Conservation (phyloP, 2,888 invertebrate genomes). For the Sminthurides aquaticus region DNA sequence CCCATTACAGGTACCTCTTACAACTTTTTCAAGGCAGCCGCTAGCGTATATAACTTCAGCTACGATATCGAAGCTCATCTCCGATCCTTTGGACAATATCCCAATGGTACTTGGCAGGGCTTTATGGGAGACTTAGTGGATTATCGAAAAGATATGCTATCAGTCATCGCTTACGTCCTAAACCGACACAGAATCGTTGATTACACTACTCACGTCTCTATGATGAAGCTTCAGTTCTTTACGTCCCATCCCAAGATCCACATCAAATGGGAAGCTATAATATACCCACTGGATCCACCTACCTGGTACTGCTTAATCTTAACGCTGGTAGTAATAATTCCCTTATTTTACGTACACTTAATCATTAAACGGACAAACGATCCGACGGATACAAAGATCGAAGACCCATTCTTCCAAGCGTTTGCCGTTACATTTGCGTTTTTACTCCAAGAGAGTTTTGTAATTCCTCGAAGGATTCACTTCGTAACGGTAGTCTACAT, state of each 20-base stretch:
- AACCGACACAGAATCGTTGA: background rate
- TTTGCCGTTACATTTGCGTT: background rate
- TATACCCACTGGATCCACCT: background rate
- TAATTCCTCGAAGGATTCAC: background rate
- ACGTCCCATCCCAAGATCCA: background rate
- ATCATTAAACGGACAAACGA: no score
- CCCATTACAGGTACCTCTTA: background rate
- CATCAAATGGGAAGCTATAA: background rate
- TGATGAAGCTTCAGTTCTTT: background rate
- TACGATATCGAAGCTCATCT: background rate
- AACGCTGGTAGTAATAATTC: background rate
- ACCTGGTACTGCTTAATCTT: background rate
- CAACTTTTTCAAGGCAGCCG: background rate
- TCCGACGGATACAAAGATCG: background rate
- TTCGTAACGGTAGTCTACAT: background rate
- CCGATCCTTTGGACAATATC: background rate
- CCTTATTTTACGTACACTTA: background rate
- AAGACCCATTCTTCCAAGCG: background rate
- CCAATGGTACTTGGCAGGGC: background rate
- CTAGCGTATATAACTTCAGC: background rate
- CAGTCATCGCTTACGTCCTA: background rate
- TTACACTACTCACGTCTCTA: background rate
- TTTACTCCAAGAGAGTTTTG: background rate
- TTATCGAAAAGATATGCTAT: background rate
- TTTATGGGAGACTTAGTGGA: background rate